Base-by-base conservation (phyloP, 2,888 invertebrate genomes). In the Chalcosyrphus nemorum region DNA sequence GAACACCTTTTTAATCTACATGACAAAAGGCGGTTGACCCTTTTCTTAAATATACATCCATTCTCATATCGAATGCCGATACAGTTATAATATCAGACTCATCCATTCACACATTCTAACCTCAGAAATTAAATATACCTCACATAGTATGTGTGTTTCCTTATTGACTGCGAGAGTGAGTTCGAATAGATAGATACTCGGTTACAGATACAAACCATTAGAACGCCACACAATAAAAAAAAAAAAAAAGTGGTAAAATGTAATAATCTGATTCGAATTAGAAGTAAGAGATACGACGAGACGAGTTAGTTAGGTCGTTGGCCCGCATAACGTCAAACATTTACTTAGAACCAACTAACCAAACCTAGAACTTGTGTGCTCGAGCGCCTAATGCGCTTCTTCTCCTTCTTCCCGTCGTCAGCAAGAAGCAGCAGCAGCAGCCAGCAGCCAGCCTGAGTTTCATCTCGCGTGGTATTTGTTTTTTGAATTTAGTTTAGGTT, bases 181-280 rank as follows among this genome's bases (percentile, higher is more conserved):
- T 43, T n/a, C n/a, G n/a, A n/a, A 17, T 7, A 47, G 45, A 61
- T 24, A 71, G 52, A 57, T 66, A 63, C 57, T 41, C 17, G 47
- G n/a, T n/a, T n/a, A n/a, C 15, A 35, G 59, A n/a, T n/a, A n/a
- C 54, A 47, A 63, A 59, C 70, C 74, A 84, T 84, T 78, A 78
- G 78, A 78, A 84, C 72, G 43, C 56, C 74, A 65, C 74, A 84
- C 70, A 84, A 80, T 75, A 84, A 84, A 75, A 80, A 65, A 68
- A 84, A 63, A 84, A 80, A 70, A 84, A 84, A 75, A 80, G 57
- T 57, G 75, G 78, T 74, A 74, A 70, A n/a, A n/a, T n/a, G n/a
- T 80, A 80, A 84, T 74, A 84, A 84, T 84, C 80, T 65, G 80
- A 80, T 74, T 80, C 54, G 65, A 84, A 84, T 84, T 75, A 78